These are phyloP conservation scores for Ceyx cyanopectus DNA, from an alignment of 2,113 vertebrate species.

Conservation along the genomic window DNA sequence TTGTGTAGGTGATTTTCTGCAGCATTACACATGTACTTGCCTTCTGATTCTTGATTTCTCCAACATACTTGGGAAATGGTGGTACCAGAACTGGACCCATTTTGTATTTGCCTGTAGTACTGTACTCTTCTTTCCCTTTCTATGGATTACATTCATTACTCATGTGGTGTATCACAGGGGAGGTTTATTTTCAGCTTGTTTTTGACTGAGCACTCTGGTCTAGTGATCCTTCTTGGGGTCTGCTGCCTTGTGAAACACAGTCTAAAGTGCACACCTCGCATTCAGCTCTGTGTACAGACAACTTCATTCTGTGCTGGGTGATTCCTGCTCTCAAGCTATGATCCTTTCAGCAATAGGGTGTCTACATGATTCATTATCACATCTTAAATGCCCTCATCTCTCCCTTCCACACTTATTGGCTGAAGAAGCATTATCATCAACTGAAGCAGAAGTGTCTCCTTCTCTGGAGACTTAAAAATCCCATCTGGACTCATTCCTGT, in stretches of 20 bases:
- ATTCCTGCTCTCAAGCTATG: background rate
- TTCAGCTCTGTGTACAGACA: background rate
- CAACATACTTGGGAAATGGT: background rate
- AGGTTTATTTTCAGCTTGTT: background rate
- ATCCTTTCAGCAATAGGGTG: background rate
- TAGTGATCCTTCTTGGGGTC: background rate
- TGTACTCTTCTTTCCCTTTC: background rate
- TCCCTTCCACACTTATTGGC: background rate
- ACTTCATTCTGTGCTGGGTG: background rate
- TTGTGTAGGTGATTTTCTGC: background rate
- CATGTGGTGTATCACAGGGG: background rate
- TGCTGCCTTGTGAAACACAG: accelerated
- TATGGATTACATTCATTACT: accelerated
- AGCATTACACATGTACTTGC: background rate
- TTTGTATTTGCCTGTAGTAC: background rate
- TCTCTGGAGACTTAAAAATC: too few relatives aligned
- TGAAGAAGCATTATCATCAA: background rate
- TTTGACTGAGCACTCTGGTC: background rate
- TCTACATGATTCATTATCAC: background rate
- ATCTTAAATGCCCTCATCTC: background rate
- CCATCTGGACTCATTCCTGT: too few relatives aligned
- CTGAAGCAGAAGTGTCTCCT: background rate
- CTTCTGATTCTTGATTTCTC: background rate
- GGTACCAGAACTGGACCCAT: background rate
- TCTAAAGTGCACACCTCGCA: accelerated